A percentile compares a stretch with the other conserved stretches of the same genome.
Conservation (phyloP, 2,797 vertebrate species). For the Harpagifer antarcticus region DNA sequence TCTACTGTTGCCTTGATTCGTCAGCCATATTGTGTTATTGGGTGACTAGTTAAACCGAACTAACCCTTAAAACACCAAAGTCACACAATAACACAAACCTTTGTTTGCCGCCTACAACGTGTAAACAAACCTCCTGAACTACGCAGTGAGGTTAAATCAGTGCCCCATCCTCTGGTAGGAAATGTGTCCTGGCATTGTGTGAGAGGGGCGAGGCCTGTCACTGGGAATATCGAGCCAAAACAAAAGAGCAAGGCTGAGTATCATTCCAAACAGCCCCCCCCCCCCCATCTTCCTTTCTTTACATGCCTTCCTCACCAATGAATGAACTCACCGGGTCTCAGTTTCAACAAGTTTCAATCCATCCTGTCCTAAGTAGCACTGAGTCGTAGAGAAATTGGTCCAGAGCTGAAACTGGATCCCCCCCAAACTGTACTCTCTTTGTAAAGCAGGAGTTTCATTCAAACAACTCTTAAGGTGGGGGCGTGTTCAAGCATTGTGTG, state of each 20-base stretch:
- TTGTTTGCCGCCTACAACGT: neutral
- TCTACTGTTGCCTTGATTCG: no score
- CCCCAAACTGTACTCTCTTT: conserved; percentile 49
- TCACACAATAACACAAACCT: no score
- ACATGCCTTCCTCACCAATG: conserved; percentile 8
- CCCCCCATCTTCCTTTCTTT: conserved; percentile 23
- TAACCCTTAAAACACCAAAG: no score
- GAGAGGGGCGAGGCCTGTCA: conserved; percentile 39
- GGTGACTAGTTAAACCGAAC: no score
- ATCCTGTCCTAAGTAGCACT: conserved; percentile 17
- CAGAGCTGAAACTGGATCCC: conserved; percentile 60
- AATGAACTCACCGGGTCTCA: conserved; percentile 23
- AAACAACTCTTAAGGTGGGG: conserved; percentile 16
- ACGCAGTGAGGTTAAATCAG: conserved; percentile 10
- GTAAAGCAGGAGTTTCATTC: conserved; percentile 55
- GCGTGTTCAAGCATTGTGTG: conserved; percentile 35
- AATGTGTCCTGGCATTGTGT: conserved; percentile 55
- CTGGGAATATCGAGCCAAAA: conserved; percentile 23
- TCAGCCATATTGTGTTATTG: no score
- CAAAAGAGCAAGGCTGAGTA: conserved; percentile 37
- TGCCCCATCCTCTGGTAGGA: conserved; percentile 31
- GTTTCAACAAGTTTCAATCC: conserved; percentile 34
- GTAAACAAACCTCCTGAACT: conserved; percentile 30
- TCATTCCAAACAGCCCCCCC: conserved; percentile 26
- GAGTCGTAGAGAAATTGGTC: conserved; percentile 31